Base-by-base conservation (phyloP, 2,113 vertebrate species). In the Lichenostomus cassidix region DNA sequence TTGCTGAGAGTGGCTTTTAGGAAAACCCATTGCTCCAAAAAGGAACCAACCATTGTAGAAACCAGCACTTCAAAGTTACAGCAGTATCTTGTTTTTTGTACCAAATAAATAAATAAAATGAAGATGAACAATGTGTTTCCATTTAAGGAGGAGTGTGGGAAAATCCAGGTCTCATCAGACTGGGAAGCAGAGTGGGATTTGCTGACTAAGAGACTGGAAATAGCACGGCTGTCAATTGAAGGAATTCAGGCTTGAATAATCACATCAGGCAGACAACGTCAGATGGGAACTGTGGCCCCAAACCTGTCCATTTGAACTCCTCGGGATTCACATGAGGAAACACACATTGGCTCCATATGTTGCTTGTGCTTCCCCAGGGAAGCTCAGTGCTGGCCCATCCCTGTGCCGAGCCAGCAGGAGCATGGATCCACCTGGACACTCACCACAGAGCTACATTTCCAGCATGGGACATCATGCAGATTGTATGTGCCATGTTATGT, bases 101-200 rank as follows among this genome's bases (percentile, higher is more conserved):
- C 53, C 88, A 94, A 96, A 95, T 96, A 96, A 94, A 97, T 97
- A 97, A 96, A 97, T 96, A 96, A 96, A 93, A 94, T 93, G 90
- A 93, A 96, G 89, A 96, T 85, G 79, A 97, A 98, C 96, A 97
- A 97, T 98, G 83, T 96, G 94, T 97, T 97, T 97, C 92, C 94
- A 95, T 97, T 95, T 90, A 87, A 94, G 76, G 93, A 69, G 69
- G 74, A 97, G 96, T 97, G 97, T 98, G 97, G 97, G 97, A 97
- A 98, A 97, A 95, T 71, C n/a, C 73, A 98, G 95, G 96, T 97
- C 97, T 97, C 85, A 49, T 94, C 92, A 85, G 95, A 89, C 81
- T 91, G 87, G 88, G 85, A 94, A 95, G 46, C 4, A 0, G 77
- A 95, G 70, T 67, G 56, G 52, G 92, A 86, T 56, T 92, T 60